Evolutionary conservation across 2,113 vertebrate species (phyloP).

Genomic region (Cochlearius cochlearius): DNA sequence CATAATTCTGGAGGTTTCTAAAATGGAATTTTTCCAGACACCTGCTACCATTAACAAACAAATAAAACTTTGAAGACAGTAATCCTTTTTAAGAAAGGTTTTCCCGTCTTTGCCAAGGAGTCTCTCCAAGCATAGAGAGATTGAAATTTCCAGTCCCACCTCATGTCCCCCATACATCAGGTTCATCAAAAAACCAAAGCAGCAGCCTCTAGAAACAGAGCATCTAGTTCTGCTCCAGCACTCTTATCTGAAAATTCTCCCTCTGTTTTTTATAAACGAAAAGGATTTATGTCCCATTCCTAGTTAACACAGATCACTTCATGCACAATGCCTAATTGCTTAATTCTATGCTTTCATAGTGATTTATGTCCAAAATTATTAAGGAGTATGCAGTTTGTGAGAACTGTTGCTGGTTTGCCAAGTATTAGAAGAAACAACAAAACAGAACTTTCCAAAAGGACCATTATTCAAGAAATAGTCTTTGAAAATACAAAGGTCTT

Average conservation of each 20-base stretch:
- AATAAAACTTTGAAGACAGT: background rate
- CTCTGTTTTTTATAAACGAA: background rate
- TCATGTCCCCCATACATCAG: background rate
- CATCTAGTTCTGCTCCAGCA: background rate
- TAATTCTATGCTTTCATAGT: background rate
- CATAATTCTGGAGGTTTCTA: background rate
- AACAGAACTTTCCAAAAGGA: background rate
- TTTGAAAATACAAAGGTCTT: background rate
- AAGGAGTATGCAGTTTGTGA: background rate
- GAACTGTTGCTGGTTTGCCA: background rate
- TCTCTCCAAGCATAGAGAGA: background rate
- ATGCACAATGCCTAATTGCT: background rate
- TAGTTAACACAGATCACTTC: background rate
- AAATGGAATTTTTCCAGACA: background rate
- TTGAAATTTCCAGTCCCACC: background rate
- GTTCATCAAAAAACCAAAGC: background rate
- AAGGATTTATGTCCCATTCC: background rate
- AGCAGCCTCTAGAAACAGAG: background rate
- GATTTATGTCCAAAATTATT: background rate
- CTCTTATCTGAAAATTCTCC: background rate
- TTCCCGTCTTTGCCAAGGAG: background rate
- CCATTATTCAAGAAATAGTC: background rate
- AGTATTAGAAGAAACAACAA: background rate
- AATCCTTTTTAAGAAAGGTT: background rate
- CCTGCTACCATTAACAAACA: background rate